phyloP scores from a whole-genome alignment of 2,888 invertebrate species.

The Cynaeus angustus region DNA sequence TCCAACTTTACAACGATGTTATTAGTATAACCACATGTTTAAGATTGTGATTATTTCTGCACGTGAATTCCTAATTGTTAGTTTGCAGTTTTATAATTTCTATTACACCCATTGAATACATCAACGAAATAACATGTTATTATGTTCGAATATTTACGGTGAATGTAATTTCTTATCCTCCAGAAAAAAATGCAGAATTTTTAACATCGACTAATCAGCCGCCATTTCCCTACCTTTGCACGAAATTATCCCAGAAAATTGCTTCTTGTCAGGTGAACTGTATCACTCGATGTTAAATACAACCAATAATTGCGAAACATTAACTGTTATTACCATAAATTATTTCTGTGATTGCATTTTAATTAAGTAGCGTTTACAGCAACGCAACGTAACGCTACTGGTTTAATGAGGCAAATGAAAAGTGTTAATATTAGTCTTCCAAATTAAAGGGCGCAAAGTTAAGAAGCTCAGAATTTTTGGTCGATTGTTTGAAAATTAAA shows the following conservation, averaged over 20 bases:
- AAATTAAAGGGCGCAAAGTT: constrained; percentile 10
- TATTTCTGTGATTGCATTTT: constrained; percentile 32
- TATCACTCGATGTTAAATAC: constrained; percentile 28
- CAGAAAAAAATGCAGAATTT: constrained; percentile 24
- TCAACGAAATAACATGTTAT: constrained; percentile 53
- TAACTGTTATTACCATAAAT: constrained; percentile 35
- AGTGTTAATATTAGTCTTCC: constrained; percentile 25
- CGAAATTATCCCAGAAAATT: constrained; percentile 35
- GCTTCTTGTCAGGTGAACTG: constrained; percentile 37
- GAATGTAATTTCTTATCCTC: constrained; percentile 20
- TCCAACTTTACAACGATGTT: constrained; percentile 59
- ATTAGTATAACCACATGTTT: constrained; percentile 67
- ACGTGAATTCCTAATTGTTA: constrained; percentile 66
- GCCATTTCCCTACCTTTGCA: constrained; percentile 16
- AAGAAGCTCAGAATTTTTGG: constrained; percentile 24
- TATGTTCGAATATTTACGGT: constrained; percentile 37
- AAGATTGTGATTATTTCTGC: constrained; percentile 65
- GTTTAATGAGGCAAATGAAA: constrained; percentile 7
- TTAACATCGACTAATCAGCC: constrained; percentile 26
- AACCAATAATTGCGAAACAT: constrained; percentile 29
- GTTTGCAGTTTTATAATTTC: constrained; percentile 62
- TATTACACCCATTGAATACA: constrained; percentile 59
- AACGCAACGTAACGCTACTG: not conserved
- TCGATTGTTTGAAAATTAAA: constrained; percentile 56
- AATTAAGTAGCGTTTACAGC: constrained; percentile 5